Evolutionary conservation across 2,797 vertebrate genomes (phyloP), one percentile per base, ranked within the genome.

Genomic region (Notolepis coatsorum): DNA sequence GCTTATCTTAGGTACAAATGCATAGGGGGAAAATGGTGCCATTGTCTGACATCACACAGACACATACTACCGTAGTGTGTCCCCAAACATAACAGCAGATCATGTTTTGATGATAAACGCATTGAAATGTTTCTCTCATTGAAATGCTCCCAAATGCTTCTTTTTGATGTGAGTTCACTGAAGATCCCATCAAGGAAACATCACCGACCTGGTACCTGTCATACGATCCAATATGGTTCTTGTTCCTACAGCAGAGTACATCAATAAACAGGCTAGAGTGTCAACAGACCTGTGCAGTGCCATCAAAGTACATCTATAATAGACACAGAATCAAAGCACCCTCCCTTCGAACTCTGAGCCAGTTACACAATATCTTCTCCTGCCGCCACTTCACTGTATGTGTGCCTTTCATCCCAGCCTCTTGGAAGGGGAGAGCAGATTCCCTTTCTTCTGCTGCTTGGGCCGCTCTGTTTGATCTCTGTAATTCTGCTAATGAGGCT

Each of bases 401-500:
- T 61, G 47, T 64, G 79, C 80, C 89, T 92, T 92, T 91, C 82
- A 91, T 92, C 89, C 78, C 65, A 55, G 79, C 69, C 66, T 88
- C 82, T 79, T 79, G 68, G 77, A 88, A 68, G 79, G 78, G 80
- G 80, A 84, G 81, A 82, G 75, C 46, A 24, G 80, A 79, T 84
- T 87, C 73, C 70, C 84, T 91, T 84, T 90, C 82, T 88, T 86
- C 84, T 81, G 83, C 81, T 84, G 49, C 72, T 85, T 84, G n/a
- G 75, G 81, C 83, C 83, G 74, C 80, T 83, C 81, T 87, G 80
- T 91, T 92, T 91, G 87, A 91, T 92, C 90, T 91, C 75, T 66
- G 82, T 91, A 91, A 90, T 93, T 87, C 87, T 81, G 86, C 86
- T 93, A 92, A 92, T 91, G 87, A 93, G 88, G 78, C 78, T 64